Percentiles rank a stretch among this genome's conserved stretches.
phyloP scores from a whole-genome alignment of 2,888 invertebrate species.

The Thymelicus lineola region DNA sequence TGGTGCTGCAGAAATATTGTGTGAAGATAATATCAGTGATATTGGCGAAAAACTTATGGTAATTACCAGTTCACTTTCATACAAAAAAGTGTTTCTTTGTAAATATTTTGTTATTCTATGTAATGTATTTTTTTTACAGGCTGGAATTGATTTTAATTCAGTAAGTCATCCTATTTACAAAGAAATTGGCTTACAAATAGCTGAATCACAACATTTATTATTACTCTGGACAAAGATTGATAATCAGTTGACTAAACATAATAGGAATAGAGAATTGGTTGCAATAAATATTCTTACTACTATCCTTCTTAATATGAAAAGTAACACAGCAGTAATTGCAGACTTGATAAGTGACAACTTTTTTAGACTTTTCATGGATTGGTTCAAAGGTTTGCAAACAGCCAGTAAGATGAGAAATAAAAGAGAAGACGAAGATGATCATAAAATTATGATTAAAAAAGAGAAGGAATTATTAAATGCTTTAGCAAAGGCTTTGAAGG shows the following conservation, averaged over 20 bases:
- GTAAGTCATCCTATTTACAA: conserved; percentile 88
- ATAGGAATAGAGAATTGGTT: conserved; percentile 86
- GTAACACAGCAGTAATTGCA: conserved; percentile 79
- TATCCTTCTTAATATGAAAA: conserved; percentile 78
- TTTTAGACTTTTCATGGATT: conserved; percentile 86
- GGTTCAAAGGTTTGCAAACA: conserved; percentile 85
- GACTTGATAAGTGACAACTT: conserved; percentile 87
- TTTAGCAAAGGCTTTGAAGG: conserved; percentile 78
- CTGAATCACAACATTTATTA: conserved; percentile 77
- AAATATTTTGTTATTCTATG: background rate
- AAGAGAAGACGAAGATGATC: conserved; percentile 75
- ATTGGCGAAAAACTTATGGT: conserved; percentile 87
- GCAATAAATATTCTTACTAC: conserved; percentile 85
- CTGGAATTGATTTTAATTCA: conserved; percentile 84
- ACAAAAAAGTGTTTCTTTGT: too few relatives aligned
- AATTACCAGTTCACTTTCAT: conserved; percentile 47
- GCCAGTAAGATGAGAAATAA: conserved; percentile 84
- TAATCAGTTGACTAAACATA: conserved; percentile 73
- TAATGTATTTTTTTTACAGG: conserved; percentile 70
- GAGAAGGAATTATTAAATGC: conserved; percentile 84
- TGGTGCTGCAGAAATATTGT: conserved; percentile 83
- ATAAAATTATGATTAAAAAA: conserved; percentile 80
- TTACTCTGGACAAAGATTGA: conserved; percentile 86
- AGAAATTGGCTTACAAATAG: conserved; percentile 82
- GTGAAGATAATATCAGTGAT: conserved; percentile 82